Base-by-base conservation (phyloP, 2,113 vertebrate species). In the Melanocharis versteri region DNA sequence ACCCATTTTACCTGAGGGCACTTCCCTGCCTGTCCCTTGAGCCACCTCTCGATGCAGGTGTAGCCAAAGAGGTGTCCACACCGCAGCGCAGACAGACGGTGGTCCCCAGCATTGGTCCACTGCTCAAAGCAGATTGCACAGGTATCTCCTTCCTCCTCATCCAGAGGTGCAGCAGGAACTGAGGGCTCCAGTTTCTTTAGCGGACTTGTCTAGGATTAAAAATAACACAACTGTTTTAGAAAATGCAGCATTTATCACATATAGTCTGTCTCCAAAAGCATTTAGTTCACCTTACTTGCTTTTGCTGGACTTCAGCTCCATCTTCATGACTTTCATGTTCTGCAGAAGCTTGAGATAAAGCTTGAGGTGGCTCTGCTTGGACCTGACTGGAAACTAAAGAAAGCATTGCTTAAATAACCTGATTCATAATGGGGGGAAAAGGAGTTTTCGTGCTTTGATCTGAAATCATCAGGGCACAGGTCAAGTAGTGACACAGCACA, bases 51-150 rank as follows among this genome's bases (percentile, higher is more conserved):
- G 37, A 99, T 99, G 97, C 99, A 99, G 1, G 96, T 98, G 94
- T 97, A 98, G 50, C 99, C 99, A 50, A 99, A 99, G 2, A 99
- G 98, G 90, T 99, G 99, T 2, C 99, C 99, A 23, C 99, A 99
- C 10, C 98, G 99, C 96, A 99, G 94, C 0, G 99, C 98, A 1
- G 99, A 98, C 30, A 99, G 98, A 2, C 99, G 98, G 96, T 99
- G 99, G 4, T 98, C 98, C 17, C 99, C 99, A 11, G 98, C 98
- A 1, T 98, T 98, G 42, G 99, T 99, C 99, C 99, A 99, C 9
- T 98, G 97, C 93, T 99, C 99, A 21, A 99, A 99, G 96, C 99
- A 99, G 96, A 99, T 99, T 13, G 98, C 95, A 76, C 99, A 99
- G 64, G 95, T 98, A 60, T 99, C 99, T 3, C 98, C 99, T 54